These are phyloP conservation scores for Drepanosiphum platanoidis DNA, from an alignment of 2,888 invertebrate species.

Conservation along the genomic window DNA sequence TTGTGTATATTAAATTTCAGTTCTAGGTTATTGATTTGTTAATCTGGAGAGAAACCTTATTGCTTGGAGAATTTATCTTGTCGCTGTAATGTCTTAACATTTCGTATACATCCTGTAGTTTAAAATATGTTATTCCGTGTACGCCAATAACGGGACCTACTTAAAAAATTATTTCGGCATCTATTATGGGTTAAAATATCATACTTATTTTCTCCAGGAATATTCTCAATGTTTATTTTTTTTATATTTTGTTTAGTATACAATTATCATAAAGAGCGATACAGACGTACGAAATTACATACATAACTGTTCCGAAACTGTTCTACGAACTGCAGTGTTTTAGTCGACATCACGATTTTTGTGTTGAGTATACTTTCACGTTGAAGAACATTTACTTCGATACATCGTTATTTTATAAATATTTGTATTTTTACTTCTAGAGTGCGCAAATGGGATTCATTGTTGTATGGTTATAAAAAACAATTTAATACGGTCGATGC, in stretches of 20 bases:
- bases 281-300: slow-evolving; percentile 10
- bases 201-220: neutral
- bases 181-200: neutral
- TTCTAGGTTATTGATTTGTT: slow-evolving; percentile 30
- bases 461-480: neutral
- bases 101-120: slow-evolving; percentile 21
- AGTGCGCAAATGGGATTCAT: neutral
- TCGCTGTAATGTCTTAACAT: neutral
- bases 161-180: slow-evolving; percentile 1
- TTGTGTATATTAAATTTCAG: slow-evolving; percentile 8
- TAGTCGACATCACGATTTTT: neutral
- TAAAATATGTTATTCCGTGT: slow-evolving; percentile 1
- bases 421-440: neutral
- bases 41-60: slow-evolving; percentile 29
- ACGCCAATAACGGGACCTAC: neutral
- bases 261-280: neutral
- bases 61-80: neutral
- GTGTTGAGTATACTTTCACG: neutral
- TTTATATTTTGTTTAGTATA: neutral
- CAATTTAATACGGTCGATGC: neutral
- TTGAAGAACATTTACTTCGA: neutral
- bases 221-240: slow-evolving; percentile 5
- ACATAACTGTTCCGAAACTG: neutral
- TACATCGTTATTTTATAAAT: neutral
- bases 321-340: neutral